Base-by-base conservation (phyloP, 1,140 invertebrate genomes). In the Drosophila insularis region DNA sequence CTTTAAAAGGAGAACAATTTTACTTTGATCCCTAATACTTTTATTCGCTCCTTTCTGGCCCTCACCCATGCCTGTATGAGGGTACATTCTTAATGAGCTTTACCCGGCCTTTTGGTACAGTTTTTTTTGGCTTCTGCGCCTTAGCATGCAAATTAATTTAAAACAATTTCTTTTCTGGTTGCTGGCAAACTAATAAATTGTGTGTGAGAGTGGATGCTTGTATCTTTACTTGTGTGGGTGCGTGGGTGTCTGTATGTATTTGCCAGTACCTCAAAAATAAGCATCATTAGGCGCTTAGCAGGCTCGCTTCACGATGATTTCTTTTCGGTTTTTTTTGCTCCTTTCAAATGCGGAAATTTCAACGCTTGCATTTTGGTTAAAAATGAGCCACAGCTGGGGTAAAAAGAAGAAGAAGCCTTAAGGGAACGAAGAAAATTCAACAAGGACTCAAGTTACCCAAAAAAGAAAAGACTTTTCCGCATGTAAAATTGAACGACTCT, bases 251-350 rank as follows among this genome's bases (percentile, higher is more conserved):
- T 21, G 46, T 50, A 43, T 59, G 60, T 32, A 21, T 63, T 31
- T 53, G 63, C 74, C 58, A 65, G 43, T 50, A 62, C 66, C 66
- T 73, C 58, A 61, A 67, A 74, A 87, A 87, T 89, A 89, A 87
- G 82, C 84, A 79, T 84, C 84, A 89, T 87, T 87, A 89, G 62
- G 76, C 76, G 80, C 67, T 89, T 82, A 67, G 80, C 79, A 89
- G 82, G 75, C 71, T 69, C 62, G 67, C 58, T 31, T 63, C 39
- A 81, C 87, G 78, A 86, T 86, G 81, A 86, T 86, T 81, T 86
- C 75, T 65, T 50, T 50, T 50, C 17, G 14, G 2, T 19, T 46
- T 40, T 37, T 37, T 37, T 37, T 37, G 10, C 8, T 37, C 13
- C 43, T 50, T 21, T 50, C 17, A 50, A 50, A 50, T 50, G 43